Percentiles rank a stretch among this genome's conserved stretches.
phyloP scores from a whole-genome alignment of 1,140 invertebrate species.

The Drosophila nigrodunni region DNA sequence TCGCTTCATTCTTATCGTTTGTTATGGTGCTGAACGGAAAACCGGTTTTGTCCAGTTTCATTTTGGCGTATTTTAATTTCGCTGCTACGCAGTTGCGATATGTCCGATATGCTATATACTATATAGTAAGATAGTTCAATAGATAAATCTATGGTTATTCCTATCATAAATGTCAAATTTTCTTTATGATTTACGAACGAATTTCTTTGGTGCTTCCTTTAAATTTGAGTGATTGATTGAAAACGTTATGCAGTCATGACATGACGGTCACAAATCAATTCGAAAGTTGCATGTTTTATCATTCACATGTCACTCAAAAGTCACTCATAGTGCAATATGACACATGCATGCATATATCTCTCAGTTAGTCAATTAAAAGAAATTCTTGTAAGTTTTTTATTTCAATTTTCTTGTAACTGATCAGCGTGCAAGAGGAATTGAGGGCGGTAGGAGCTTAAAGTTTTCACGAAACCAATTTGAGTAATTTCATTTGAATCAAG shows the following conservation, averaged over 20 bases:
- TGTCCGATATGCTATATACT: neutral
- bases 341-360: too few species aligned
- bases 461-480: too few species aligned
- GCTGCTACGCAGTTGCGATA: slow-evolving; percentile 37
- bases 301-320: neutral
- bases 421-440: too few species aligned
- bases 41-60: slow-evolving; percentile 52
- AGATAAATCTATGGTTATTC: slow-evolving; percentile 24
- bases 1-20: slow-evolving; percentile 32
- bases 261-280: slow-evolving; percentile 9
- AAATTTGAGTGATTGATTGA: slow-evolving; percentile 41
- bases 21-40: slow-evolving; percentile 1
- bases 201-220: neutral
- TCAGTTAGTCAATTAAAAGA: neutral
- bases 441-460: too few species aligned
- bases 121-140: slow-evolving; percentile 14
- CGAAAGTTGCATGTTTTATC: slow-evolving; percentile 7
- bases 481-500: too few species aligned
- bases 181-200: slow-evolving; percentile 40
- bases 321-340: neutral
- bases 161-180: slow-evolving; percentile 35
- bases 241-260: slow-evolving; percentile 12
- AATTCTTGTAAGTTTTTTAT: too few species aligned
- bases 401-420: too few species aligned
- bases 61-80: slow-evolving; percentile 58